Percentiles rank a stretch among this genome's conserved stretches.
Evolutionary conservation across 2,797 vertebrate species (phyloP).

Genomic region (Hippoglossus hippoglossus): DNA sequence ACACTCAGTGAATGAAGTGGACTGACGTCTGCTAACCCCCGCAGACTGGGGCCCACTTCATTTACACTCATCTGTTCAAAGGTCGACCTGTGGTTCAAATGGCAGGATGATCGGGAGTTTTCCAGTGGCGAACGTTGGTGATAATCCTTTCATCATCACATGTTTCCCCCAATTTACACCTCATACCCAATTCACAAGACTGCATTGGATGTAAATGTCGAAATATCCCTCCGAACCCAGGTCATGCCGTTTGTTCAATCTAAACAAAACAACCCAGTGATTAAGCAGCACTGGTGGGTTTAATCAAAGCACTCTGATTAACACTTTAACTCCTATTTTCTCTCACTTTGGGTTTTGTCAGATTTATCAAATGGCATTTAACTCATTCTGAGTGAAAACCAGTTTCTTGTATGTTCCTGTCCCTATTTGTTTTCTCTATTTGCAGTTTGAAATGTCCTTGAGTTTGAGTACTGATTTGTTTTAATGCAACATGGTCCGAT

Average conservation of each 20-base stretch:
- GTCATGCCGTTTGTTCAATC: background rate
- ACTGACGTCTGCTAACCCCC: slow-evolving; percentile 25
- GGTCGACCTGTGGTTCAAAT: slow-evolving; percentile 35
- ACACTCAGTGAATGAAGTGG: slow-evolving; percentile 22
- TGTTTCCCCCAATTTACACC: background rate
- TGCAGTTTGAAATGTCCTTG: slow-evolving; percentile 33
- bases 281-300: background rate
- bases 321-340: background rate
- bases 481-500: slow-evolving; percentile 5
- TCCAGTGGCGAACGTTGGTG: slow-evolving; percentile 1
- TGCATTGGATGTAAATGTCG: slow-evolving; percentile 23
- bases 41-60: slow-evolving; percentile 34
- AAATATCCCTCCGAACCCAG: too few species aligned
- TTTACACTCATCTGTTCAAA: slow-evolving; percentile 63
- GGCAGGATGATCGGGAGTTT: slow-evolving; percentile 28
- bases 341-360: background rate
- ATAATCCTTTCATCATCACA: slow-evolving; percentile 2
- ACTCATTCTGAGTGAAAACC: background rate
- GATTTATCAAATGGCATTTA: background rate
- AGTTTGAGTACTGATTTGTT: background rate
- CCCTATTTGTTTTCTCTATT: slow-evolving; percentile 22
- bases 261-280: slow-evolving; percentile 4
- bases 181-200: background rate
- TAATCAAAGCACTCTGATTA: background rate
- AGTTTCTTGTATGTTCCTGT: background rate